Evolutionary conservation across 2,113 vertebrate species (phyloP), one percentile per base, ranked within the genome.

Genomic region (Cochlearius cochlearius): DNA sequence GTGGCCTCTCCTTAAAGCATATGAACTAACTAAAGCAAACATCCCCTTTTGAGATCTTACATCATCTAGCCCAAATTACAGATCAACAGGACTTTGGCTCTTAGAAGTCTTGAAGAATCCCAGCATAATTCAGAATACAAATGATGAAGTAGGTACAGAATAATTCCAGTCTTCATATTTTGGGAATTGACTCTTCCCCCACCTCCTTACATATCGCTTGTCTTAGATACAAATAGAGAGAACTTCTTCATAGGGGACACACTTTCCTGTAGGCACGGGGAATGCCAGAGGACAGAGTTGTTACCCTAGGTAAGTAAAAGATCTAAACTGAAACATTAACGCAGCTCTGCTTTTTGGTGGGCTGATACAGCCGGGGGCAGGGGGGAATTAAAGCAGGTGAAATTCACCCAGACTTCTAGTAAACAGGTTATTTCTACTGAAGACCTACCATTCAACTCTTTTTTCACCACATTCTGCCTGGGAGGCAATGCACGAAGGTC

Each of bases 171-270:
- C 32, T 56, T 72, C 32, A 67, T 9, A 11, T 55, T 79, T 53
- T 6, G 58, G 29, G 29, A 86, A 38, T 2, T 15, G 8, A 50
- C 29, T 56, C 19, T 80, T 72, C 27, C 39, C 10, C 7, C 10
- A 52, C 5, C 13, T 84, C 30, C 11, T 84, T 45, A 12, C 3
- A 11, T 12, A 9, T 32, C 4, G 0, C 17, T 50, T 83, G 12
- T 41, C 52, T 75, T 76, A 50, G 10, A 39, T 12, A 60, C 12
- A 83, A 49, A 22, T 3, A 62, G 23, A 55, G 7, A 87, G 7
- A 73, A 86, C 7, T 36, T 47, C 15, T 76, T 81, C 1, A 0
- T 2, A 53, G 10, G 19, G 10, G 20, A 50, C 13, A 11, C 16
- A 26, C 11, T 53, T 72, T 59, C 18, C 27, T 58, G 4, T 22